Percentiles rank a stretch among this genome's conserved stretches.
These are phyloP conservation scores for Hippocampus comes DNA, from an alignment of 2,113 vertebrate species.

Conservation along the genomic window DNA sequence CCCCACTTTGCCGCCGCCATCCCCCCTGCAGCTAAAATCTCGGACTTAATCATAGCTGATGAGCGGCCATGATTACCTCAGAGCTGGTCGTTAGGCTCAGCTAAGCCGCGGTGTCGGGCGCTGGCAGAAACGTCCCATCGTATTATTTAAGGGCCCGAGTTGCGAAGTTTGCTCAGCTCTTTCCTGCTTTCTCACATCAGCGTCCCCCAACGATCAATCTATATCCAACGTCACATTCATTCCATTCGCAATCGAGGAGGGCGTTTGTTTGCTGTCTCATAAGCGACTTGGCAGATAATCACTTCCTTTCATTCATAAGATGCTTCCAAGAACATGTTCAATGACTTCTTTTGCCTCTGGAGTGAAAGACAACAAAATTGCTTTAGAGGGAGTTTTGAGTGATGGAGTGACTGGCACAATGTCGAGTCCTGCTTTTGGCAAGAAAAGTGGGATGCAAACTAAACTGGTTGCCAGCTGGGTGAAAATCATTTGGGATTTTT, in stretches of 20 bases:
- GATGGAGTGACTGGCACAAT: not conserved
- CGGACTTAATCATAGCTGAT: conserved; percentile 67
- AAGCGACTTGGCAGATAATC: not conserved
- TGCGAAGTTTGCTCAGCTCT: not conserved
- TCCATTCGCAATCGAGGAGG: not conserved
- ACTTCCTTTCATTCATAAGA: not conserved
- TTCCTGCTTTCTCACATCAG: not conserved
- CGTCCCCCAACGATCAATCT: not conserved
- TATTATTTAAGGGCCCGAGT: conserved; percentile 18
- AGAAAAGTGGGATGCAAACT: too few species aligned
- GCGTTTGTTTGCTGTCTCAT: not conserved
- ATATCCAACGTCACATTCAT: not conserved
- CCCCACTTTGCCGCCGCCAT: not conserved
- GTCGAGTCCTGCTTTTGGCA: not conserved
- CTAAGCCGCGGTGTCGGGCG: conserved; percentile 28
- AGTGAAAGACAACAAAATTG: not conserved
- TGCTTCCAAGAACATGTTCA: not conserved
- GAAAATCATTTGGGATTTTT: too few species aligned
- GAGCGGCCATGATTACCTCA: conserved; percentile 57
- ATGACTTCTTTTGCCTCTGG: not conserved
- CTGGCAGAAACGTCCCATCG: conserved; percentile 34
- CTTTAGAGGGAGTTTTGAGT: not conserved
- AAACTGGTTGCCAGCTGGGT: too few species aligned
- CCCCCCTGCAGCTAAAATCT: conserved; percentile 41
- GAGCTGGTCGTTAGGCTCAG: conserved; percentile 34